Evolutionary conservation across 2,113 vertebrate species (phyloP), one percentile per base, ranked within the genome.

Genomic region (Bettongia penicillata): DNA sequence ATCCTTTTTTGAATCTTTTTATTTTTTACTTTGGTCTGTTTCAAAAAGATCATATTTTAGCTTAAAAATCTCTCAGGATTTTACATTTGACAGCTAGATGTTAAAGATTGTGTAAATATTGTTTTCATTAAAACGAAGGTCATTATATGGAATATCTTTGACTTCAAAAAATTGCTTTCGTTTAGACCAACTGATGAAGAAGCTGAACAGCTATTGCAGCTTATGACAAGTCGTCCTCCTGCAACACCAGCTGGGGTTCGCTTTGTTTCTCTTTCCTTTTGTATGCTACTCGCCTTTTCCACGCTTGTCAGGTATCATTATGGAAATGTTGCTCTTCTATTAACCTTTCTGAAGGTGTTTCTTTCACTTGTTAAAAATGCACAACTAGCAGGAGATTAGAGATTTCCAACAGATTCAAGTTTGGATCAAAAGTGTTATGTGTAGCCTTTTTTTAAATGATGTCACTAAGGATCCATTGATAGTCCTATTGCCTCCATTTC

Each of bases 201-300:
- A 96, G 99, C 99, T 0, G 99, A 99, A 97, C 99, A 99, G 93
- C 98, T 99, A 0, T 97, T 99, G 48, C 99, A 99, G 98, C 95
- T 99, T 96, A 99, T 99, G 99, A 99, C 99, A 8, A 99, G 99
- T 96, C 99, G 99, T 2, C 99, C 99, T 23, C 99, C 99, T 0
- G 99, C 99, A 0, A 99, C 99, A 6, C 99, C 99, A 0, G 99
- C 99, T 0, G 99, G 99, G 0, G 99, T 99, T 93, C 99, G 99
- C 97, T 99, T 99, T 37, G 99, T 99, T 22, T 99, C 99, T 0
- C 98, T 99, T 55, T 99, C 99, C 49, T 99, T 99, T 97, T 99
- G 99, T 98, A 99, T 99, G 99, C 99, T 99, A 4, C 98, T 99
- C 97, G 99, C 99, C 93, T 99, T 99, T 98, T 99, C 99, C 55